Evolutionary conservation across 2,113 vertebrate species (phyloP).

Genomic region (Saccopteryx leptura): DNA sequence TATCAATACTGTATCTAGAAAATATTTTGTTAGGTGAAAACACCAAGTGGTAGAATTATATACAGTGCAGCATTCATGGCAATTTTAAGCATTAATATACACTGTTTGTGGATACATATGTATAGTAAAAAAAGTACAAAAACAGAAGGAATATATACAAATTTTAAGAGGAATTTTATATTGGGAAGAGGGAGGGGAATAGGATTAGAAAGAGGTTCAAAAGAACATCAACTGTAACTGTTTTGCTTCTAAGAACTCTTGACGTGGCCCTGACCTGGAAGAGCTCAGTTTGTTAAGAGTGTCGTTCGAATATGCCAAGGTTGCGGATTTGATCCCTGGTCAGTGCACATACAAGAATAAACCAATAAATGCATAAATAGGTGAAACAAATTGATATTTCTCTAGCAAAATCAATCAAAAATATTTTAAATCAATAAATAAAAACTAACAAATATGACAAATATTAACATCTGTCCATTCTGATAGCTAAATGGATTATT

Average conservation of each 20-base stretch:
- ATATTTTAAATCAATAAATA: no score
- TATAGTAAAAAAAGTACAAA: not conserved
- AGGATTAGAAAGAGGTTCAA: not conserved
- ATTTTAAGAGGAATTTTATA: not conserved
- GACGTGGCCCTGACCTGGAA: no score
- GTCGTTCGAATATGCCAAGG: no score
- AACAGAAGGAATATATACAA: not conserved
- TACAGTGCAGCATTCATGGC: not conserved
- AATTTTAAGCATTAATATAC: constrained; percentile 34
- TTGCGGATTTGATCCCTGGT: no score
- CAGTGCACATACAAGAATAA: no score
- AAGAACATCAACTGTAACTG: not conserved
- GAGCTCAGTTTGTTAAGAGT: no score
- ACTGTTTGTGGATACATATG: not conserved
- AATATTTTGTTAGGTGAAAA: constrained; percentile 5
- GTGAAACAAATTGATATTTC: no score
- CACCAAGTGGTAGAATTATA: not conserved
- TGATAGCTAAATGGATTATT: not conserved
- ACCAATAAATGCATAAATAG: no score
- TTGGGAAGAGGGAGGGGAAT: not conserved
- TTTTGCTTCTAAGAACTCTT: no score
- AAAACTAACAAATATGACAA: constrained; percentile 19
- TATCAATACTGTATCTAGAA: constrained; percentile 27
- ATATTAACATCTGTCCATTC: constrained; percentile 43
- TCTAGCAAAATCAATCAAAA: no score